Conservation (phyloP, 2,113 vertebrate genomes). For the Xenus cinereus region DNA sequence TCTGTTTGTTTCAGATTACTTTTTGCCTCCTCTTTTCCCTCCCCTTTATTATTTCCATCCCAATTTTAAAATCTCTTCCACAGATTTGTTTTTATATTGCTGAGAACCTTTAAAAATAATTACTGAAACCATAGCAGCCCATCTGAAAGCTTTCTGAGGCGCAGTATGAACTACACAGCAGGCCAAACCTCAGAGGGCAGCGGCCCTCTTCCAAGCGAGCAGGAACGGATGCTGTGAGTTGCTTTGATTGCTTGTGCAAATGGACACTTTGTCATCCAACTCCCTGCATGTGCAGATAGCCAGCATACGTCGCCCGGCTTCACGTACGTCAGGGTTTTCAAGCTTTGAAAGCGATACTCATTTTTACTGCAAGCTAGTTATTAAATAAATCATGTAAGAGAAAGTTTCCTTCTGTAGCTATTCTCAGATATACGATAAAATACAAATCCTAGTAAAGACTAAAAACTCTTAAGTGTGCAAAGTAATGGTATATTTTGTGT, state of each 20-base stretch:
- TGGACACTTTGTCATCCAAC: not conserved
- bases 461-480: not conserved
- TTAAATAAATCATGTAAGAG: not conserved
- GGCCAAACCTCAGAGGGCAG: constrained; percentile 32
- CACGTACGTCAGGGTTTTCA: not conserved
- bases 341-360: not conserved
- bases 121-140: constrained; percentile 30
- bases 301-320: not conserved
- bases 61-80: not conserved
- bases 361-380: not conserved
- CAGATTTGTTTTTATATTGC: not conserved
- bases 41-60: not conserved
- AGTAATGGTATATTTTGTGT: not conserved
- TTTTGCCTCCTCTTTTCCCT: not conserved
- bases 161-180: not conserved
- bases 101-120: constrained; percentile 12
- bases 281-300: not conserved
- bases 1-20: not conserved
- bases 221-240: not conserved
- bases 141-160: constrained; percentile 6
- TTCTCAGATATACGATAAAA: not conserved
- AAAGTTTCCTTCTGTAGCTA: not conserved
- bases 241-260: not conserved
- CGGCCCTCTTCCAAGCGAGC: not conserved
- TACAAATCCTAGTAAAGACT: not conserved